Base-by-base conservation (phyloP, 2,888 invertebrate genomes). In the Ennomos erosarius region DNA sequence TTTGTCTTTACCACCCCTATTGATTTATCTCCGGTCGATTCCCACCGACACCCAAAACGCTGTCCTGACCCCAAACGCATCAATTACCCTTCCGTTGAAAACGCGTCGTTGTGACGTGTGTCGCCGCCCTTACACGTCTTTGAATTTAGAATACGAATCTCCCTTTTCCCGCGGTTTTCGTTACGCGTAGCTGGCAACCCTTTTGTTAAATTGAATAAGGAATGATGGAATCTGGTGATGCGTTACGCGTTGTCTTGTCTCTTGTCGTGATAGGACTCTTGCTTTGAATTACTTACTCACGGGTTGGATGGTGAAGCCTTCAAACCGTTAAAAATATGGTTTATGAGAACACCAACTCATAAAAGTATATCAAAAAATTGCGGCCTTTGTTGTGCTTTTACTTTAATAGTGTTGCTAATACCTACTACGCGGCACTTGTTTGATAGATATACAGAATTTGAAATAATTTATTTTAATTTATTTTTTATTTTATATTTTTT, bases 161-260 rank as follows among this genome's bases (percentile, higher is more conserved):
- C 73, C 74, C 78, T 67, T 68, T 61, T 60, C 71, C 74, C 70
- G 74, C 79, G 79, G 78, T 82, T 81, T 73, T 77, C 79, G 79
- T 88, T 86, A 79, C 88, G 88, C 87, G 82, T 85, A 82, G 81
- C 79, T 87, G 87, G 75, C 88, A 90, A 90, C 90, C 90, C 90
- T 88, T 88, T 87, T 82, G 78, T 76, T 74, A 85, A 88, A 89
- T 89, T 88, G 85, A 89, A 90, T 79, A 79, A 76, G 70, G 75
- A 78, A 70, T 73, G 68, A 79, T 76, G 69, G 75, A 78, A 70
- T 73, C 68, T 37, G 45, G 72, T 73, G 71, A 69, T 71, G 75
- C 76, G 71, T 71, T 66, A 65, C 71, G 75, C 76, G 71, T 71
- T 67, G 67, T 74, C 74, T 65, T 64, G 65, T 68, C 66, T 74